These are phyloP conservation scores for Platerodrilus igneus DNA, from an alignment of 2,888 invertebrate species.

Conservation along the genomic window DNA sequence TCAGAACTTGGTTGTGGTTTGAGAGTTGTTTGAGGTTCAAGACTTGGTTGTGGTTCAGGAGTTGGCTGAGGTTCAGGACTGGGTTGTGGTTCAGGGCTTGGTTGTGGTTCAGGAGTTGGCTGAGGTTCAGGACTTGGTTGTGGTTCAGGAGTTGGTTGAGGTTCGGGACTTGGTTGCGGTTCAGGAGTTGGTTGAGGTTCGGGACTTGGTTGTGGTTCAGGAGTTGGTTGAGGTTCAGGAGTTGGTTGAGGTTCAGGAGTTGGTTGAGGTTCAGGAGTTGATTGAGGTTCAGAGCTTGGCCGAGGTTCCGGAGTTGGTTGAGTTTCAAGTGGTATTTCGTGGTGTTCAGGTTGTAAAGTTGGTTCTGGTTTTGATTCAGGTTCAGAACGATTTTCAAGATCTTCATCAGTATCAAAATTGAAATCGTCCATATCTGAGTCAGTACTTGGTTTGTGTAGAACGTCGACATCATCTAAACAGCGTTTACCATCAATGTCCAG, in stretches of 20 bases:
- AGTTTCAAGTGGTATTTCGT: constrained; percentile 30
- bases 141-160: constrained; percentile 39
- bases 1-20: constrained; percentile 40
- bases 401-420: constrained; percentile 32
- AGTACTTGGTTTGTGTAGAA: constrained; percentile 38
- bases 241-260: constrained; percentile 10
- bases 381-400: constrained; percentile 34
- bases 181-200: constrained; percentile 38
- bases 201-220: constrained; percentile 31
- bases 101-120: constrained; percentile 34
- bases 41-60: constrained; percentile 28
- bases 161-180: constrained; percentile 41
- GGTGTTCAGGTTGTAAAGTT: no score
- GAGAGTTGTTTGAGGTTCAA: constrained; percentile 45
- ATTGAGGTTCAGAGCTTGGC: constrained; percentile 25
- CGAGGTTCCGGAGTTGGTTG: constrained; percentile 33
- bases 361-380: constrained; percentile 36
- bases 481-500: constrained; percentile 50
- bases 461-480: constrained; percentile 41
- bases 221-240: constrained; percentile 5
- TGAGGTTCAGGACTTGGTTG: constrained; percentile 29
- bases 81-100: constrained; percentile 42
- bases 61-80: constrained; percentile 39
- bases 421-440: constrained; percentile 24
- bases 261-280: constrained; percentile 13